Conservation (phyloP, 2,888 invertebrate genomes). For the Euzophera pinguis region DNA sequence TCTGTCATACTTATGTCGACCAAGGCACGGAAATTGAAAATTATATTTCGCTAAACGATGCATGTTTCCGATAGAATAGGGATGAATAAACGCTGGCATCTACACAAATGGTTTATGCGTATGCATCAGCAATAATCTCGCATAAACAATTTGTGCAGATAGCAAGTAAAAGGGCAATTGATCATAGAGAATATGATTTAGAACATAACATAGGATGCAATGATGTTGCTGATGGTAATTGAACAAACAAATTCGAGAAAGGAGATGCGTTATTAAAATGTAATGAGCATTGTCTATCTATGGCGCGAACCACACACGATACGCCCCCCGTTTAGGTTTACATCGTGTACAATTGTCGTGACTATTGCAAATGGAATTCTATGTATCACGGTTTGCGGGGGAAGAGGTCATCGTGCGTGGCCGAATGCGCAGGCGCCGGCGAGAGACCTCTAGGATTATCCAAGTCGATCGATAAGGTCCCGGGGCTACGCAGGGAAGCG, state of each 20-base stretch:
- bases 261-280: constrained; percentile 9
- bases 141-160: constrained; percentile 52
- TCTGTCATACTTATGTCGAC: constrained; percentile 12
- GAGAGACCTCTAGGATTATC: constrained; percentile 72
- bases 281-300: background rate
- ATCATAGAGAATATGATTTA: constrained; percentile 49
- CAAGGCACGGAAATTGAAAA: constrained; percentile 35
- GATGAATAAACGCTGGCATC: constrained; percentile 38
- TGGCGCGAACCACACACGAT: constrained; percentile 17
- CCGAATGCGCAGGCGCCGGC: constrained; percentile 48
- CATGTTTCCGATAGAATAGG: constrained; percentile 39
- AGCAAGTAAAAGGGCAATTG: constrained; percentile 48
- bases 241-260: constrained; percentile 15
- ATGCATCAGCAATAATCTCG: constrained; percentile 31
- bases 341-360: constrained; percentile 44
- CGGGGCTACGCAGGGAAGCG: constrained; percentile 32
- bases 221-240: constrained; percentile 45
- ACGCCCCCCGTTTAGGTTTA: constrained; percentile 31
- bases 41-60: constrained; percentile 36
- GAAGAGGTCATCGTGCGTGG: constrained; percentile 53
- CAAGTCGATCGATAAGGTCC: constrained; percentile 66
- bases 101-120: too few species aligned
- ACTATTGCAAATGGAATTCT: constrained; percentile 59
- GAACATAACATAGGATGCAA: constrained; percentile 37
- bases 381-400: constrained; percentile 37